phyloP scores from a whole-genome alignment of 2,888 invertebrate species.

The Lampropteryx suffumata region DNA sequence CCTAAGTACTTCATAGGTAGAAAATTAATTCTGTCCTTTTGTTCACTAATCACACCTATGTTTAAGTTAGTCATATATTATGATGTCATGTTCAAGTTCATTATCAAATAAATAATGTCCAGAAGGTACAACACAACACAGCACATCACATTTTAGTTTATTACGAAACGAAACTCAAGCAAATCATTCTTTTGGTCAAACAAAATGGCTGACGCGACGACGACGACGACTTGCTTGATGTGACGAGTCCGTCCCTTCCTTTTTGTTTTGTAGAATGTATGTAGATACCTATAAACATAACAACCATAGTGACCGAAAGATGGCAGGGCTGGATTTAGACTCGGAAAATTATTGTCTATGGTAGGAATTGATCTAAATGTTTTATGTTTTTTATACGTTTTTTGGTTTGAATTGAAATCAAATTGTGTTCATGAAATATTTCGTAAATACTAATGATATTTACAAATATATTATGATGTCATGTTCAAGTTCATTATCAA shows the following conservation, averaged over 20 bases:
- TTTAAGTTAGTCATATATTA: conserved; percentile 11
- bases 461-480: conserved; percentile 12
- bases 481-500: conserved; percentile 4
- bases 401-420: too few species aligned
- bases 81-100: conserved; percentile 3
- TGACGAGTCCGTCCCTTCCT: too few species aligned
- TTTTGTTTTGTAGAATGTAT: too few species aligned
- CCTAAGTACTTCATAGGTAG: conserved; percentile 19
- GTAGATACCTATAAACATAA: too few species aligned
- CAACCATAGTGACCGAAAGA: too few species aligned
- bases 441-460: too few species aligned
- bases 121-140: conserved; percentile 20
- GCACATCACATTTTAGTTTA: conserved; percentile 11
- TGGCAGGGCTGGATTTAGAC: too few species aligned
- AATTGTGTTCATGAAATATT: too few species aligned
- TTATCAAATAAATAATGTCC: conserved; percentile 17
- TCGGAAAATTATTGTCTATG: too few species aligned
- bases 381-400: too few species aligned
- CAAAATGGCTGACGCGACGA: conserved; percentile 1
- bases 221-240: too few species aligned
- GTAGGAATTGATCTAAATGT: too few species aligned
- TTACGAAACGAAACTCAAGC: conserved; percentile 5
- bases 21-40: conserved; percentile 16
- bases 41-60: conserved; percentile 2
- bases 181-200: background rate